phyloP scores from a whole-genome alignment of 2,888 invertebrate genomes.

The Pyrocoelia pectoralis region DNA sequence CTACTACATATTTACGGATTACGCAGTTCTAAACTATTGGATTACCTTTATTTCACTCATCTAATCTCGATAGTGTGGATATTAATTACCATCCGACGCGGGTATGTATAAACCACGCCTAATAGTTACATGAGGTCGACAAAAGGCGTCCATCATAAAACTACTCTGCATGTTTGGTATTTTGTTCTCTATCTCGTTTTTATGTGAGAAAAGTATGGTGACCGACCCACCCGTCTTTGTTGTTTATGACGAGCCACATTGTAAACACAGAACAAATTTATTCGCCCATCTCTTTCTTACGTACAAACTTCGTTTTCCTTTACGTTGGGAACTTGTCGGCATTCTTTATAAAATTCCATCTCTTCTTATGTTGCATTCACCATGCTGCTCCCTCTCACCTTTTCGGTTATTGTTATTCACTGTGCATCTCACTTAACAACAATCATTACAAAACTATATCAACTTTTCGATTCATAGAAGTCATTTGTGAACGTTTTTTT shows the following conservation, averaged over 20 bases:
- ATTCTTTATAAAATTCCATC: slow-evolving; percentile 22
- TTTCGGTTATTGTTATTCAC: background rate
- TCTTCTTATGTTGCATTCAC: slow-evolving; percentile 24
- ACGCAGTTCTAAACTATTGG: slow-evolving; percentile 23
- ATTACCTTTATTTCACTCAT: slow-evolving; percentile 21
- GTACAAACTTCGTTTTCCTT: background rate
- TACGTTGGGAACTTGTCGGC: background rate
- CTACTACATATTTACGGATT: slow-evolving; percentile 25
- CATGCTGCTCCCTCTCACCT: slow-evolving; percentile 16
- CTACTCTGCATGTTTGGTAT: slow-evolving; percentile 38
- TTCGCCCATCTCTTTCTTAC: slow-evolving; percentile 24
- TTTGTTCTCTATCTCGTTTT: slow-evolving; percentile 31
- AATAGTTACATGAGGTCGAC: slow-evolving; percentile 31
- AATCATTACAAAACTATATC: background rate
- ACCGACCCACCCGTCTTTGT: slow-evolving; percentile 33
- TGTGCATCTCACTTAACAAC: slow-evolving; percentile 19
- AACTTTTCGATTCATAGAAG: background rate
- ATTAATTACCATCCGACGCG: slow-evolving; percentile 35
- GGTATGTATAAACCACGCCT: slow-evolving; percentile 35
- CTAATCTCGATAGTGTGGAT: slow-evolving; percentile 30
- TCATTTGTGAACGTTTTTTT: background rate
- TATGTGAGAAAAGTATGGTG: slow-evolving; percentile 24
- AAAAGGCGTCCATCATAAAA: slow-evolving; percentile 34
- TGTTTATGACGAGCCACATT: slow-evolving; percentile 35
- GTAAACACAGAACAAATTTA: slow-evolving; percentile 35